phyloP scores from a whole-genome alignment of 2,888 invertebrate species.

The Eupeodes luniger region DNA sequence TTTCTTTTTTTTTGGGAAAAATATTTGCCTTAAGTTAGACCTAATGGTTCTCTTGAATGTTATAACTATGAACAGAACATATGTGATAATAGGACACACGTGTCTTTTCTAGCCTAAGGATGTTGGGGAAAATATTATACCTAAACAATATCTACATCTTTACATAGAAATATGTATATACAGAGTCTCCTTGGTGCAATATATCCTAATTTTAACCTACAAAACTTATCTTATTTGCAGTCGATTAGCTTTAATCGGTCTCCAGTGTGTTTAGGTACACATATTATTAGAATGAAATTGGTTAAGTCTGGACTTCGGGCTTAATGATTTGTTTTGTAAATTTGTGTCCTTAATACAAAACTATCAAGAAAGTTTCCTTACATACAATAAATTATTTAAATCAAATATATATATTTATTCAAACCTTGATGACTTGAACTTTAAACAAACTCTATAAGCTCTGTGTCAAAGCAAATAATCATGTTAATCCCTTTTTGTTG shows the following conservation, averaged over 20 bases:
- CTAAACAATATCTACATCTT: neutral
- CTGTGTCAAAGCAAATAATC: conserved; percentile 24
- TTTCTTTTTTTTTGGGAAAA: too few relatives aligned
- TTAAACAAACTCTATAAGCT: neutral
- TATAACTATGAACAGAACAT: neutral
- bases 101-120: neutral
- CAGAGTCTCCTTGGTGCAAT: conserved; percentile 19
- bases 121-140: neutral
- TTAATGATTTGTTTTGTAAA: neutral
- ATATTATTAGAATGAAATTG: neutral
- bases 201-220: neutral
- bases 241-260: conserved; percentile 19
- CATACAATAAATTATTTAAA: neutral
- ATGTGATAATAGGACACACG: conserved; percentile 8
- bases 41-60: neutral
- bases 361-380: neutral
- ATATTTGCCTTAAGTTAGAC: neutral
- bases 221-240: conserved; percentile 16
- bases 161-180: neutral
- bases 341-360: neutral
- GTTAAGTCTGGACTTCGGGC: neutral
- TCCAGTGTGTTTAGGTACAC: neutral
- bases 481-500: conserved; percentile 2
- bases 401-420: neutral
- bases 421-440: neutral